Conservation (phyloP, 2,797 vertebrate species). For the Odontamblyopus lacepedii region DNA sequence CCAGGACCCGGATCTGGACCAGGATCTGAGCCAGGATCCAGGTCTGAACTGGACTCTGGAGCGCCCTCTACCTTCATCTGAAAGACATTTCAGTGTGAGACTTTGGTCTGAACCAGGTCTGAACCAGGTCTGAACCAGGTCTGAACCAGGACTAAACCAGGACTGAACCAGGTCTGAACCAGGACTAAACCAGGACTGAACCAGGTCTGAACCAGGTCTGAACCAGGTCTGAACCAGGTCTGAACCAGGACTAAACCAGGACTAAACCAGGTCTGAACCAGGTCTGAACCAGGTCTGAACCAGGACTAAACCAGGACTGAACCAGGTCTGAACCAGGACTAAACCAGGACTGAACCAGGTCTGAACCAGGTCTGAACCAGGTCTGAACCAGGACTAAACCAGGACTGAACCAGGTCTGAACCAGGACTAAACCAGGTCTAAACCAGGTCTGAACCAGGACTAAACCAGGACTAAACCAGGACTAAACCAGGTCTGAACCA, state of each 20-base stretch:
- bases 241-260: too few species aligned
- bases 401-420: background rate
- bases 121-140: too few species aligned
- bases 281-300: background rate
- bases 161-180: too few species aligned
- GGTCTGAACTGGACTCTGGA: conserved; percentile 36
- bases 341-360: background rate
- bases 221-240: too few species aligned
- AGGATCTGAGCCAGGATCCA: background rate
- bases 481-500: background rate
- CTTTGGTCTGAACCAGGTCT: background rate
- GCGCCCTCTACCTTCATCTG: conserved; percentile 79
- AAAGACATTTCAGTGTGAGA: background rate
- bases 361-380: background rate
- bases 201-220: too few species aligned
- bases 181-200: too few species aligned
- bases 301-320: background rate
- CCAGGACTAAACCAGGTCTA: background rate
- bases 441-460: background rate
- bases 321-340: too few species aligned
- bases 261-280: background rate
- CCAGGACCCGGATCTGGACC: background rate
- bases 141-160: background rate
- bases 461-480: background rate
- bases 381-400: background rate